Base-by-base conservation (phyloP, 2,797 vertebrate species). In the Chlorospingus flavigularis region DNA sequence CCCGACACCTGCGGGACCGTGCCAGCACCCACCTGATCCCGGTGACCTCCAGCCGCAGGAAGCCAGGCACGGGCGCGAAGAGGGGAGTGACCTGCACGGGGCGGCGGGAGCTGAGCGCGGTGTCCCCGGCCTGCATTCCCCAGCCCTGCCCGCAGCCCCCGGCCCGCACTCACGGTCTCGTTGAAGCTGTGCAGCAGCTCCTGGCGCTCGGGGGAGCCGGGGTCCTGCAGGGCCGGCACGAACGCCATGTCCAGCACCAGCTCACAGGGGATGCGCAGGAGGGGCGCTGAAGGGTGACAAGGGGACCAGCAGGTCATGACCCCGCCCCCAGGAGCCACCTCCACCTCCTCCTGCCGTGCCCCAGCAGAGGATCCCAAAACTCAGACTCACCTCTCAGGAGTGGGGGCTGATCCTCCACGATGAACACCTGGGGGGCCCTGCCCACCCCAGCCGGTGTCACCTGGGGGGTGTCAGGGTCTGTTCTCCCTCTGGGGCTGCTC, bases 321-420 rank as follows among this genome's bases (percentile, higher is more conserved):
- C 21, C 43, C 1, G 8, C 35, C 0, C 23, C 37, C 11, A 28
- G 53, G 31, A 55, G 53, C 31, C 54, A 6, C 23, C 54, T 5
- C 40, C 1, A 0, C 20, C 30, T 7, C 14, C 31, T 21, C 30
- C 28, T 2, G 0, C 60, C 2, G 1, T 15, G 10, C 37, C 60
- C 81, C 10, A 33, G 37, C 42, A 37, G 77, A 45, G 23, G 19
- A 13, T 45, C 33, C 43, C 7, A 40, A 50, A 3, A 8, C 40
- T 37, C n/a, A n/a, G 13, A 94, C 97, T 33, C 74, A 97, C 97
- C 97, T 97, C 89, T 95, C 53, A 94, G 92, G 40, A 91, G 81
- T 1, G 97, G 97, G 0, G 57, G 95, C 51, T 97, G 95, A 75
- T 98, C 96, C 39, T 97, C 97, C 63, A 94, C 75, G 6, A 98